Evolutionary conservation across 2,113 vertebrate species (phyloP).

Genomic region (Lasiurus borealis): DNA sequence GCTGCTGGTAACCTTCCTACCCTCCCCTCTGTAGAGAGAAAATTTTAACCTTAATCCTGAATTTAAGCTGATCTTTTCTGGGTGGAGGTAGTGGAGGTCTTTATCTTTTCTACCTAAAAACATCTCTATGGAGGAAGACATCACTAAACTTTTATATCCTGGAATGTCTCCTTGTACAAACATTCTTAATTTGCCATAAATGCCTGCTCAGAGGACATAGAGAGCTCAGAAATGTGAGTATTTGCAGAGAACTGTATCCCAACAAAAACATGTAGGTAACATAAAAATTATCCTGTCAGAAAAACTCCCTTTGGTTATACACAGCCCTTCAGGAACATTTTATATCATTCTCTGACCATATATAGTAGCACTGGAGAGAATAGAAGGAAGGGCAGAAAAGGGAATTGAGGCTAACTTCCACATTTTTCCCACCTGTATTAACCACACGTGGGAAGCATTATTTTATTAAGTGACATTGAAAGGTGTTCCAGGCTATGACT

Average conservation of each 20-base stretch:
- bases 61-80: constrained; percentile 21
- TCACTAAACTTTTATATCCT: background rate
- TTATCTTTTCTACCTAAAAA: background rate
- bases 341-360: background rate
- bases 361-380: background rate
- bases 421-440: background rate
- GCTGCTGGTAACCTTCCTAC: background rate
- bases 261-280: background rate
- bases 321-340: background rate
- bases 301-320: background rate
- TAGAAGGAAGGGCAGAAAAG: background rate
- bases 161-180: background rate
- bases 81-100: background rate
- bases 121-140: background rate
- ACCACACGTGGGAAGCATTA: background rate
- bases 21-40: background rate
- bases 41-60: constrained; percentile 14
- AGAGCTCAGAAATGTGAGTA: background rate
- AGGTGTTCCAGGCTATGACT: background rate
- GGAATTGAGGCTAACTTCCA: background rate
- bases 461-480: background rate
- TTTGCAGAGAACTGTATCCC: background rate
- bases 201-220: background rate
- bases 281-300: background rate
- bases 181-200: constrained; percentile 25